Evolutionary conservation across 2,113 vertebrate genomes (phyloP), one percentile per base, ranked within the genome.

Genomic region (Asarcornis scutulata): DNA sequence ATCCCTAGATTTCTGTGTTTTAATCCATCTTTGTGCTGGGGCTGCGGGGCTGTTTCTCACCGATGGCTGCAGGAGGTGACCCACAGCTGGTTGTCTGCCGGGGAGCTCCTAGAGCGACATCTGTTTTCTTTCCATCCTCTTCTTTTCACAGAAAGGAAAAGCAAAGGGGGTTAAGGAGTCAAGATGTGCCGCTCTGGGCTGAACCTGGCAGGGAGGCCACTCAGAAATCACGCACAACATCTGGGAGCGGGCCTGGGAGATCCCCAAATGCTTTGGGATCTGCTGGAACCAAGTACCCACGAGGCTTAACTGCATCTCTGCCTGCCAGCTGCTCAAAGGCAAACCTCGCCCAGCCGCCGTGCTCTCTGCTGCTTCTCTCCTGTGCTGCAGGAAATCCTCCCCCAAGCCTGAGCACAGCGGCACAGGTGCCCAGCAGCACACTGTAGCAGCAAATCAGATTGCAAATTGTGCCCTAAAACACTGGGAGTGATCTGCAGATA

Each of bases 1-100:
- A 16, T 53, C 38, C 64, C 7, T 38, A 4, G 14, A 46, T n/a
- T 75, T 89, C 26, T 38, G 27, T 48, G 10, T 36, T 83, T 75
- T 62, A 68, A 36, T 34, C 34, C 44, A 69, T 23, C 20, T 77
- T 59, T 1, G 4, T 17, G 66, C 29, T 63, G 32, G n/a, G 60
- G 40, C 42, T 38, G 2, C 5, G 11, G 71, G 23, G 29, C 29
- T 64, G 36, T 26, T 38, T 17, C 36, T 27, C 17, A 27, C 23
- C 7, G 60, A 38, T n/a, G 42, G 27, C 83, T 50, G 42, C 66
- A 40, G 1, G 4, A 64, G 59, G 59, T 46, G 48, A 52, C 25
- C 11, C 0, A 1, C 25, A 1, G 46, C 46, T 64, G 59, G 17
- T 55, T 55, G 20, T 34, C 31, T 13, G 15, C 31, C n/a, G 17